Base-by-base conservation (phyloP, 2,888 invertebrate genomes). In the Cataglyphis altisquamis region DNA sequence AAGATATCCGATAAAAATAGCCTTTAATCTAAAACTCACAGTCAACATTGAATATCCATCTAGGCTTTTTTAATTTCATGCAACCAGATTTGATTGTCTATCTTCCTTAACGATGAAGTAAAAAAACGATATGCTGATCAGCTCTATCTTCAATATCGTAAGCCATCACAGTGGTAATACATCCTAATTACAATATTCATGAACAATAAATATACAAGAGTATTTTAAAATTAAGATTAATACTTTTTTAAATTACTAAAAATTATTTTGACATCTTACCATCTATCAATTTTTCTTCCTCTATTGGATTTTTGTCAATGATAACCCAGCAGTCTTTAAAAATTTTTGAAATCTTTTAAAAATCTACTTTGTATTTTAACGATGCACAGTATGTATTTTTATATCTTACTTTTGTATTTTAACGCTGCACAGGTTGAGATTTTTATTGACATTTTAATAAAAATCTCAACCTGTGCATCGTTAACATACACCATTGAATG, bases 401-500 rank as follows among this genome's bases (percentile, higher is more conserved):
- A 25, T 25, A 25, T 25, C 1, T 25, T 25, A 25, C 25, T 25
- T 25, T 29, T 29, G 29, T 29, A 29, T 29, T 2, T 29, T 29
- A 29, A 29, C 29, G 2, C 29, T 1, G 29, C 29, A 29, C 29
- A 29, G 99, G 99, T 0, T 29, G 29, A 97, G 97, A 94, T 99
- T 98, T 94, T 99, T 99, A 93, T 99, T 99, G 66, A 98, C 97
- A 94, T 99, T 98, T 90, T 97, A 75, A 99, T 97, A 90, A 97
- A 97, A 70, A 99, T 98, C 72, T 97, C 96, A 0, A 99, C 98
- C 89, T 96, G 97, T 0, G 98, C 97, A 92, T 98, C 98, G 88
- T 98, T 97, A 93, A 2, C 96, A 98, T 72, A 97, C 96, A 1
- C 98, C 98, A 94, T 98, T 98, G 86, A 97, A 97, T 0, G 98